Percentiles rank a stretch among this genome's conserved stretches.
These are phyloP conservation scores for Leptonema lineaticorne DNA, from an alignment of 1,140 invertebrate genomes.

Conservation along the genomic window DNA sequence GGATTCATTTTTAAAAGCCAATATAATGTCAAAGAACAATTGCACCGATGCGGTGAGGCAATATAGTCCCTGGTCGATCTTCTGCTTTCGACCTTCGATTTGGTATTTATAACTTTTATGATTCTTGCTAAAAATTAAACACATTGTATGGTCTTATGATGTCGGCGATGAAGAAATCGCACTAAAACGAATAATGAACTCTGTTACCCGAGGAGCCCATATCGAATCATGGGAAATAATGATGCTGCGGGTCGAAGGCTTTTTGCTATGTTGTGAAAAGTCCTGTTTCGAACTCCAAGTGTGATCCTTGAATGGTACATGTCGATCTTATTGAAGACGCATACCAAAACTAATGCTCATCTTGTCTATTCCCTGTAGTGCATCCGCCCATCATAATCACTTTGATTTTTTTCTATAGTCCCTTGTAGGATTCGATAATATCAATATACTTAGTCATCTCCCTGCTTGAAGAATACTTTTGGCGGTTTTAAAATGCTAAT, in stretches of 20 bases:
- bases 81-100: background rate
- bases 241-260: no score
- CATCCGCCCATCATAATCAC: background rate
- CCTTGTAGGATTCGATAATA: background rate
- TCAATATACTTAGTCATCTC: constrained; percentile 2
- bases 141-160: background rate
- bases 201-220: no score
- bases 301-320: no score
- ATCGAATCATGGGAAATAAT: no score
- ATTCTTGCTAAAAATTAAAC: background rate
- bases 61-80: constrained; percentile 4
- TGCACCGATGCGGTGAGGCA: constrained; percentile 15
- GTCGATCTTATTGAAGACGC: background rate
- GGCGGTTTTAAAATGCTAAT: constrained; percentile 1
- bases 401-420: constrained; percentile 1
- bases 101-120: background rate
- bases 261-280: no score
- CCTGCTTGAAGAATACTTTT: background rate
- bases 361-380: background rate
- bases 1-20: background rate
- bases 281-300: no score
- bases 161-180: background rate
- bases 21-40: constrained; percentile 26
- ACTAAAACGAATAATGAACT: no score
- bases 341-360: background rate